phyloP scores from a whole-genome alignment of 1,140 invertebrate species.

The Drosophila kikkawai region DNA sequence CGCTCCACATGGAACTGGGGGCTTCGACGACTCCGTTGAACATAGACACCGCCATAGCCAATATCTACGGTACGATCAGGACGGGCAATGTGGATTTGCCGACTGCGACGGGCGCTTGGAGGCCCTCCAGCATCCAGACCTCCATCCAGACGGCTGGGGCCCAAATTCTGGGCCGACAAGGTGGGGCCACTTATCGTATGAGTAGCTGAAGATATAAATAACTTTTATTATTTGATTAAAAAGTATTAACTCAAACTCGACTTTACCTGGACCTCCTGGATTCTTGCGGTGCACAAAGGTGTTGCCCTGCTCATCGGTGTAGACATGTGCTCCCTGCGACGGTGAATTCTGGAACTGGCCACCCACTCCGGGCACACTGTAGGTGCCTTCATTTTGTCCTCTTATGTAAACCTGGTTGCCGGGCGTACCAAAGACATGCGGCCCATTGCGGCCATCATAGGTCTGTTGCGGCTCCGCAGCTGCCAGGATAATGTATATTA shows the following conservation, averaged over 20 bases:
- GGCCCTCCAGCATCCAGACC: background rate
- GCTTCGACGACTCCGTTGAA: conserved; percentile 5
- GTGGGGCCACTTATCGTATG: conserved; percentile 49
- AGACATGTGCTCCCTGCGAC: conserved; percentile 35
- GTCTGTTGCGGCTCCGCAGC: conserved; percentile 42
- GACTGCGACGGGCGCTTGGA: conserved; percentile 2
- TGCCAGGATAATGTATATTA: conserved; percentile 4
- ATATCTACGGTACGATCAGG: conserved; percentile 23
- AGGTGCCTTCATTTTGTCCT: conserved; percentile 50
- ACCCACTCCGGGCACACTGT: conserved; percentile 49
- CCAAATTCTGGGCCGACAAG: conserved; percentile 26
- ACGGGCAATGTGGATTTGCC: conserved; percentile 20
- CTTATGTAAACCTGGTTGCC: conserved; percentile 63
- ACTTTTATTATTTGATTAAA: background rate
- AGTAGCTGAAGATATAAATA: conserved; percentile 6
- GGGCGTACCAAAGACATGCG: conserved; percentile 50
- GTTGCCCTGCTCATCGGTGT: conserved; percentile 53
- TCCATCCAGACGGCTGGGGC: background rate
- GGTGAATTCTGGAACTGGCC: conserved; percentile 50
- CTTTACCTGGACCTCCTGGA: conserved; percentile 19
- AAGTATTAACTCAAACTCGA: too few relatives aligned
- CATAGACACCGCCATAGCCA: conserved; percentile 13
- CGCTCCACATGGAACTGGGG: conserved; percentile 14
- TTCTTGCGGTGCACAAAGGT: conserved; percentile 50
- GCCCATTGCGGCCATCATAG: conserved; percentile 58